Base-by-base conservation (phyloP, 2,888 invertebrate species). In the Himalopsyche japonica region DNA sequence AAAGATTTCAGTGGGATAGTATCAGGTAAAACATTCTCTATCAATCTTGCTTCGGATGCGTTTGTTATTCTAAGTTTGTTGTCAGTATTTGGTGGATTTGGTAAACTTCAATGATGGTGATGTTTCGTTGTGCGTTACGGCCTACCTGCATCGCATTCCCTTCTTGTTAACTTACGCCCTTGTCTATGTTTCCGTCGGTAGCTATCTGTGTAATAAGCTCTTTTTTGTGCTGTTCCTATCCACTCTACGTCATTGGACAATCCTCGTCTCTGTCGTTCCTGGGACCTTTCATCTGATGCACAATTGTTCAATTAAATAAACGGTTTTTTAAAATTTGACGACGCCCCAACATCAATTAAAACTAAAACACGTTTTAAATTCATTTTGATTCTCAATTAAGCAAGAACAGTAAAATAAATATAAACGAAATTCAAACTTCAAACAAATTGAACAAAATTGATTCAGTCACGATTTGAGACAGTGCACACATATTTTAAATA, bases 121-220 rank as follows among this genome's bases (percentile, higher is more conserved):
- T 77, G 77, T 77, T 34, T 77, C 43, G 77, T 8, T 27, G 70
- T 70, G 70, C 70, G 70, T 37, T 77, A 20, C 20, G 77, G 37
- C 77, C 77, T 70, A 70, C 70, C 77, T 77, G 77, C 77, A 32
- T n/a, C 34, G n/a, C 77, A 70, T 70, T 70, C 77, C 77, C 43
- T 77, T 70, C 84, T 70, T 80, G 82, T 81, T 83, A 91, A 94
- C 94, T 94, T 94, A 94, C 94, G 93, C 90, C 94, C 94, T 88
- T 93, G 92, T 90, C 93, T 93, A 90, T 94, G 94, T 90, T 94
- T 94, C 89, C 94, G 93, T 88, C 94, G 92, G 91, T 94, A 94
- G 87, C 91, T 91, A 89, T 92, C 93, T 88, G 90, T 91, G 88
- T 90, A 88, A 86, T 88, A 88, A 87, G 89, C 88, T 79, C 86